Conservation (phyloP, 2,797 vertebrate species). For the Molossus alvarezi region DNA sequence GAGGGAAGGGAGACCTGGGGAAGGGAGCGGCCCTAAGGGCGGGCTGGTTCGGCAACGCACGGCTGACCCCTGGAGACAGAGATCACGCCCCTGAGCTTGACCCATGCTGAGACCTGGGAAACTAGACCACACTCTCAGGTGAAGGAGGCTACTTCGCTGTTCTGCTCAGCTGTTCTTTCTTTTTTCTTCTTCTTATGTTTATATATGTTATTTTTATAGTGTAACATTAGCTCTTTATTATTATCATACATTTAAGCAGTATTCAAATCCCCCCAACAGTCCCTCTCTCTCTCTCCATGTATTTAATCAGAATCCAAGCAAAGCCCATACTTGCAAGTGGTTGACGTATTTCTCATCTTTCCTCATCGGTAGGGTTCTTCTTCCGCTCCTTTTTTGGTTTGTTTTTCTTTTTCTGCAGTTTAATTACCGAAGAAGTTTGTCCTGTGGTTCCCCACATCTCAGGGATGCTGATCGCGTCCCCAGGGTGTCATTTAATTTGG, state of each 20-base stretch:
- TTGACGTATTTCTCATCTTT: slow-evolving; percentile 36
- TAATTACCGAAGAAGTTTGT: slow-evolving; percentile 50
- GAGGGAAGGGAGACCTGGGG: not conserved
- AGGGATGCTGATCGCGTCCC: not conserved
- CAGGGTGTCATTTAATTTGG: not conserved
- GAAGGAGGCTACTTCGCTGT: not conserved
- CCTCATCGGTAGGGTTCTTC: not conserved
- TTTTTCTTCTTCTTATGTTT: too few species aligned
- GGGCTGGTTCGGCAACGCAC: rapidly evolving
- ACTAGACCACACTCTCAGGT: not conserved
- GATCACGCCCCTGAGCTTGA: not conserved
- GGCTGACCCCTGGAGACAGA: not conserved
- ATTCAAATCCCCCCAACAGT: not conserved
- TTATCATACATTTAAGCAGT: not conserved
- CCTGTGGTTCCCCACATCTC: not conserved
- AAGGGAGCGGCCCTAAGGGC: not conserved
- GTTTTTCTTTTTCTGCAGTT: slow-evolving; percentile 25
- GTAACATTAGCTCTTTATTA: not conserved
- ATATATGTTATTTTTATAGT: too few species aligned
- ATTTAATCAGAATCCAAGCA: slow-evolving; percentile 34
- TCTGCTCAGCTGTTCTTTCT: not conserved
- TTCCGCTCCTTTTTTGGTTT: not conserved
- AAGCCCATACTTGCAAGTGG: not conserved
- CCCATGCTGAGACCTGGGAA: not conserved
- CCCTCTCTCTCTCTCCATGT: not conserved